Percentiles rank a stretch among this genome's conserved stretches.
Conservation (phyloP, 2,888 invertebrate genomes). For the Athrips mouffetella region DNA sequence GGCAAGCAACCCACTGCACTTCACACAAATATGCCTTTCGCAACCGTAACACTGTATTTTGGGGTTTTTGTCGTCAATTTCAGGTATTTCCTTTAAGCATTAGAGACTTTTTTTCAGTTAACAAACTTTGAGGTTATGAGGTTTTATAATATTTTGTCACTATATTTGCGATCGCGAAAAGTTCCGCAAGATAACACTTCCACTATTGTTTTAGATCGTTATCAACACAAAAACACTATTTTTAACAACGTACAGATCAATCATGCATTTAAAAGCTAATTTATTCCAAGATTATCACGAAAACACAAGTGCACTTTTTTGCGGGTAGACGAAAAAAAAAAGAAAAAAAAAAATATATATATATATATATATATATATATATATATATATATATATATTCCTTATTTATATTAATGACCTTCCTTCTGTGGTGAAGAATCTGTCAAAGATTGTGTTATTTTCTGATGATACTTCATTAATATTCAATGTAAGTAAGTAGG, state of each 20-base stretch:
- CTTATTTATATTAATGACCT: too few species aligned
- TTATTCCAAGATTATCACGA: not conserved
- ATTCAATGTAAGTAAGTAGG: too few species aligned
- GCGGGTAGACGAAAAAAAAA: not conserved
- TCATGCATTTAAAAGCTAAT: not conserved
- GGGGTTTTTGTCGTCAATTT: constrained; percentile 12
- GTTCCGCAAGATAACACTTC: not conserved
- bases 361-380: too few species aligned
- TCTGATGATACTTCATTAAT: too few species aligned
- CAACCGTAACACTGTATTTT: constrained; percentile 8
- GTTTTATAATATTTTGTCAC: too few species aligned
- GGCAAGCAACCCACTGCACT: constrained; percentile 12
- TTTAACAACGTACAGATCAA: not conserved
- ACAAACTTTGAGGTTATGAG: not conserved
- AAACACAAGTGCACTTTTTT: not conserved
- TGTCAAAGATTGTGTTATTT: too few species aligned
- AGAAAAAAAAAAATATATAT: too few species aligned
- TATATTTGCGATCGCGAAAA: too few species aligned
- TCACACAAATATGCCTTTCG: constrained; percentile 10
- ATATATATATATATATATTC: too few species aligned
- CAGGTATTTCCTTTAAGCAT: constrained; percentile 1
- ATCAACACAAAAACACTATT: not conserved
- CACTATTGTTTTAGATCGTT: not conserved
- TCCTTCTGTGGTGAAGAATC: too few species aligned
- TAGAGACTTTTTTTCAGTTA: not conserved